phyloP scores from a whole-genome alignment of 2,113 vertebrate species.

The Pachyramphus minor region DNA sequence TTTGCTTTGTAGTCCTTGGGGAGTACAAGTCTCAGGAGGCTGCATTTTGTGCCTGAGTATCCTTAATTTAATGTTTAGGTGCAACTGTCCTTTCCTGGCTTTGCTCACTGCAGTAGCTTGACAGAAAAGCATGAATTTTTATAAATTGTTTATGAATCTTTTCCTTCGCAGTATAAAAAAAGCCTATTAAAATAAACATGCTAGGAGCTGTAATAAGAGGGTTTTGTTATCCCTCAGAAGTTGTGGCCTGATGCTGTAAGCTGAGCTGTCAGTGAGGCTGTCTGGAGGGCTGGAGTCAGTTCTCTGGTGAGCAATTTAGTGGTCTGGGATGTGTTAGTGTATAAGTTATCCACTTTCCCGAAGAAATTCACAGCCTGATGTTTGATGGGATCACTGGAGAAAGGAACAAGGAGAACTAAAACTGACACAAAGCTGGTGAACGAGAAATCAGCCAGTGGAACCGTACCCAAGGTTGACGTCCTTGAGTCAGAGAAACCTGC shows the following conservation, averaged over 20 bases:
- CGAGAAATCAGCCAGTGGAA: neutral
- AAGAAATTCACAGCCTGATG: neutral
- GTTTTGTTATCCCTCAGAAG: neutral
- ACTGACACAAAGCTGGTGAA: neutral
- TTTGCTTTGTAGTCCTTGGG: neutral
- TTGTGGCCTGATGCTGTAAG: neutral
- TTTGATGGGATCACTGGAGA: neutral
- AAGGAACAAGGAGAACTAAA: neutral
- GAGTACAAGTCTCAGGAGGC: neutral
- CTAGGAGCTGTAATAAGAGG: neutral
- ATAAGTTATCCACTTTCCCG: neutral
- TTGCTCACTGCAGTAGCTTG: neutral
- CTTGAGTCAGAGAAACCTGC: conserved; percentile 27
- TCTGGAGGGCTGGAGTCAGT: neutral
- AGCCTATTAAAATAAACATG: neutral
- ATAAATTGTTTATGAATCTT: neutral
- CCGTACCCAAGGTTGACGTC: neutral
- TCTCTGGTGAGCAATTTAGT: neutral
- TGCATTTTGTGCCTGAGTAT: neutral
- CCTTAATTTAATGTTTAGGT: neutral
- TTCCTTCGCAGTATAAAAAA: neutral
- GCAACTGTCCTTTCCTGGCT: neutral
- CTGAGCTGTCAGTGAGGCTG: neutral
- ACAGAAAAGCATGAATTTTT: neutral
- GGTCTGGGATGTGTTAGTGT: neutral